A percentile compares a stretch with the other conserved stretches of the same genome.
These are phyloP conservation scores for Melanchra persicariae DNA, from an alignment of 2,888 invertebrate genomes.

Conservation along the genomic window DNA sequence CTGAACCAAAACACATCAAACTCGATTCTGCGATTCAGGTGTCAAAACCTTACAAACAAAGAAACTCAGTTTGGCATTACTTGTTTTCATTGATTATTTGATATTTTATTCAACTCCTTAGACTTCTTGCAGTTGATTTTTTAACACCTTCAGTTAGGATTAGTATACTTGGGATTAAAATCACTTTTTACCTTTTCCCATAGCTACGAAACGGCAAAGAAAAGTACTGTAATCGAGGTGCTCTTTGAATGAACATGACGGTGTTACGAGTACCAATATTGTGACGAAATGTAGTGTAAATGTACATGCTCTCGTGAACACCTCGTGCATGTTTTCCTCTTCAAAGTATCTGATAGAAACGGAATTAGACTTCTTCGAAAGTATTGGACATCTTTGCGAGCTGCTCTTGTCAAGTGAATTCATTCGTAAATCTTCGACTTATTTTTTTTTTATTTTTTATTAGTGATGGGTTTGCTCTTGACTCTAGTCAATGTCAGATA, in stretches of 20 bases:
- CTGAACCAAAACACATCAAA: too few relatives aligned
- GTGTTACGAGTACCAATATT: background rate
- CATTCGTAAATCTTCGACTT: background rate
- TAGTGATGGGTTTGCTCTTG: too few relatives aligned
- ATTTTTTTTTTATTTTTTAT: background rate
- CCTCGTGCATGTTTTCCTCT: background rate
- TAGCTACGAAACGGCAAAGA: constrained; percentile 12
- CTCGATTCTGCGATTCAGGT: too few relatives aligned
- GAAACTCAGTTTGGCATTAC: too few relatives aligned
- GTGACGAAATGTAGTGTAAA: constrained; percentile 2
- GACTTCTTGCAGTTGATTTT: too few relatives aligned
- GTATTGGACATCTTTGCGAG: background rate
- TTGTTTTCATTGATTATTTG: too few relatives aligned
- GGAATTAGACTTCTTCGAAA: background rate
- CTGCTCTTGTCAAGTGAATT: background rate
- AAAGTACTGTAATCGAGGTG: constrained; percentile 17
- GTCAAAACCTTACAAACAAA: too few relatives aligned
- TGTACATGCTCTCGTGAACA: background rate
- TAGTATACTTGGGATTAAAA: too few relatives aligned
- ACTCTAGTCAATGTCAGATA: too few relatives aligned
- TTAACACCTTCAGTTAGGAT: too few relatives aligned
- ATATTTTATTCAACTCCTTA: too few relatives aligned
- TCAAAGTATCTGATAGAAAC: background rate
- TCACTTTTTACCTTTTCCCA: constrained; percentile 11
- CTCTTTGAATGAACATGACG: background rate